Evolutionary conservation across 2,113 vertebrate species (phyloP).

Genomic region (Balaenoptera acutorostrata): DNA sequence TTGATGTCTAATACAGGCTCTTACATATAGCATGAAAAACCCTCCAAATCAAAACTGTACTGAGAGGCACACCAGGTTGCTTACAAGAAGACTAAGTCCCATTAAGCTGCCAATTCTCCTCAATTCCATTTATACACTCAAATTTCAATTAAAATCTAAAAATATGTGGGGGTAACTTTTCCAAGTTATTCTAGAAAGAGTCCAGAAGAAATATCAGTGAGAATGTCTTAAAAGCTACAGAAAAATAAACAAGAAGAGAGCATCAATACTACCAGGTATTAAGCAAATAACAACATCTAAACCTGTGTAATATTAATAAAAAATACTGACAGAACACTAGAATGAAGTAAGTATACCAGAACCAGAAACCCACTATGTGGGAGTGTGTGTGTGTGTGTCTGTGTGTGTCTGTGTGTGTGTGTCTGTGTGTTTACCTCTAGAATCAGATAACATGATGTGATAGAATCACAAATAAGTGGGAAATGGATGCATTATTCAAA

Average conservation of each 20-base stretch:
- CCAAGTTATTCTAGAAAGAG: not conserved
- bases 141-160: slow-evolving; percentile 27
- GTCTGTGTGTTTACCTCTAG: not conserved
- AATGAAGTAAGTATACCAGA: not conserved
- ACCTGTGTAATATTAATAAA: not conserved
- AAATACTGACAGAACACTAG: not conserved
- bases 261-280: not conserved
- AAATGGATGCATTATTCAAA: not conserved
- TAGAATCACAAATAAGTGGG: not conserved
- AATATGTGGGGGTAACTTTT: not conserved
- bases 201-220: not conserved
- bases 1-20: not conserved
- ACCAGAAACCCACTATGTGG: not conserved
- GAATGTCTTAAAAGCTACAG: not conserved
- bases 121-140: not conserved
- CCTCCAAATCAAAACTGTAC: not conserved
- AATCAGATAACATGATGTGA: not conserved
- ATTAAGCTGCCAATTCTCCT: not conserved
- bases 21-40: not conserved
- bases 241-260: not conserved
- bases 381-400: not conserved
- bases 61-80: not conserved
- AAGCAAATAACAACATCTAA: not conserved
- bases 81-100: not conserved
- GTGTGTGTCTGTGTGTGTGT: not conserved